Conservation (phyloP, 2,888 invertebrate species). For the Augiades crinisus region DNA sequence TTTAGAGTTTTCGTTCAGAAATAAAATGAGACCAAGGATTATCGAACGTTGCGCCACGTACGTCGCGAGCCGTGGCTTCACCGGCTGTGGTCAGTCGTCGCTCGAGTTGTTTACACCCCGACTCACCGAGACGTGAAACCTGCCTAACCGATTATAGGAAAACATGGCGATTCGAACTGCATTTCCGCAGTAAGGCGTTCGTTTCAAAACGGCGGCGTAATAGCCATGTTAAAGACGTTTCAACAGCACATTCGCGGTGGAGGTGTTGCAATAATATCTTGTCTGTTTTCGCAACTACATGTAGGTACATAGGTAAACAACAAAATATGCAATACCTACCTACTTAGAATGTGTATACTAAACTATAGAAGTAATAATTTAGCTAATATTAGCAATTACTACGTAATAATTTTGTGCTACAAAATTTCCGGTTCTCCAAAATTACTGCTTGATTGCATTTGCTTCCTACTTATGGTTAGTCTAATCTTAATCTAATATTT, state of each 20-base stretch:
- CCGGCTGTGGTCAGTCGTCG: constrained; percentile 56
- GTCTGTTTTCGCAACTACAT: constrained; percentile 45
- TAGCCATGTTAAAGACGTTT: constrained; percentile 32
- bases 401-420: too few species aligned
- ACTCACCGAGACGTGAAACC: constrained; percentile 37
- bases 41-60: constrained; percentile 60
- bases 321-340: constrained; percentile 2
- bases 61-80: constrained; percentile 63
- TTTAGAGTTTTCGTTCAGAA: constrained; percentile 26
- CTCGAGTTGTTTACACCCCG: constrained; percentile 54
- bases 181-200: constrained; percentile 35
- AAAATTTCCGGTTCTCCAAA: too few species aligned
- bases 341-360: not conserved
- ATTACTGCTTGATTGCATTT: too few species aligned
- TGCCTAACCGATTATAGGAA: constrained; percentile 55
- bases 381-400: too few species aligned
- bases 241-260: constrained; percentile 33
- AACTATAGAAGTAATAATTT: too few species aligned
- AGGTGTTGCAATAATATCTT: constrained; percentile 43
- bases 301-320: constrained; percentile 39
- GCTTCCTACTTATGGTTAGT: too few species aligned
- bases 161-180: constrained; percentile 49
- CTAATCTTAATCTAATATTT: too few species aligned
- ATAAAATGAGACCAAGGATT: constrained; percentile 29
- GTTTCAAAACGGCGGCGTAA: constrained; percentile 58